Percentiles rank a stretch among this genome's conserved stretches.
These are phyloP conservation scores for Tolmerus cingulatus DNA, from an alignment of 2,888 invertebrate species.

Conservation along the genomic window DNA sequence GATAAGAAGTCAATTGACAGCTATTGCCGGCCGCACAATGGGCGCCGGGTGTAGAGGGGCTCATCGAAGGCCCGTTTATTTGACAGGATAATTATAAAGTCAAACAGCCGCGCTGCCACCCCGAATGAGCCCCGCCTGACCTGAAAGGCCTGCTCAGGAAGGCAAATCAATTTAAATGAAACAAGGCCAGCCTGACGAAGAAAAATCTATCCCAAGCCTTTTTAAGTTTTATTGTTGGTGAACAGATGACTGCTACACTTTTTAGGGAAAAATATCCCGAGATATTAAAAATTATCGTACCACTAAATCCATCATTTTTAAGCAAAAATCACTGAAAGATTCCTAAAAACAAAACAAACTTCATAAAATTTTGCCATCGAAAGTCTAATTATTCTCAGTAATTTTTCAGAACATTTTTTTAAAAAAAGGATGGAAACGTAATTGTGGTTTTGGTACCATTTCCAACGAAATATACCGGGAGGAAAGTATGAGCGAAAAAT, in stretches of 20 bases:
- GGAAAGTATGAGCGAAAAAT: too few species aligned
- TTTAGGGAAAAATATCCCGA: too few species aligned
- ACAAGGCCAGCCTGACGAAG: neutral
- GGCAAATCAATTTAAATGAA: neutral
- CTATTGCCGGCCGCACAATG: constrained; percentile 26
- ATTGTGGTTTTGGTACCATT: too few species aligned
- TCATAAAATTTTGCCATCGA: too few species aligned
- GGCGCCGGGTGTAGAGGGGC: neutral
- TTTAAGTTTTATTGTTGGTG: neutral
- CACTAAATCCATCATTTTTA: too few species aligned
- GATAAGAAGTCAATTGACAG: constrained; percentile 37
- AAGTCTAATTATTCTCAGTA: too few species aligned
- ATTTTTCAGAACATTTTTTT: too few species aligned
- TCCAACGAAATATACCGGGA: too few species aligned
- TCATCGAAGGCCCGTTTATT: neutral
- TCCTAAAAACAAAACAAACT: too few species aligned
- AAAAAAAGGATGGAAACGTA: too few species aligned
- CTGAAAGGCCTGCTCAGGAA: neutral
- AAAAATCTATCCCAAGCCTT: neutral
- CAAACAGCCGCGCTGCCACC: neutral
- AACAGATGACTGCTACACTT: neutral
- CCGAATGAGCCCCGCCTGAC: neutral
- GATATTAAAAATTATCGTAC: too few species aligned
- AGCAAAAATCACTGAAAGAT: too few species aligned
- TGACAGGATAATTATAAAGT: constrained; percentile 31